phyloP scores from a whole-genome alignment of 2,113 vertebrate species.

The Cynopterus brachyotis region DNA sequence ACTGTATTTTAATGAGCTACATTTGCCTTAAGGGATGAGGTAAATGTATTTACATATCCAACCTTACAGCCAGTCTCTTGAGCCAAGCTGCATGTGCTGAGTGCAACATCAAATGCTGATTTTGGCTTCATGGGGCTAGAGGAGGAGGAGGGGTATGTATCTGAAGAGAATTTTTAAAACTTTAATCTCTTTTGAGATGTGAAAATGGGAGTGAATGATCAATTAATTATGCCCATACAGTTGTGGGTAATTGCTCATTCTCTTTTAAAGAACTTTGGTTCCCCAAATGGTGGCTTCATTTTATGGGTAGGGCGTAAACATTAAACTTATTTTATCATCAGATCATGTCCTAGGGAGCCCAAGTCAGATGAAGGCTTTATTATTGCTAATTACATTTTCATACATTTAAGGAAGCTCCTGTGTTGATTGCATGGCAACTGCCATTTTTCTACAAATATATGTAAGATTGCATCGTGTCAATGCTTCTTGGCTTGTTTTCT shows the following conservation, averaged over 20 bases:
- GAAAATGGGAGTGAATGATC: conserved; percentile 13
- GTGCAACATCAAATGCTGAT: conserved; percentile 2
- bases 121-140: background rate
- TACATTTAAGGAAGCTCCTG: conserved; percentile 55
- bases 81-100: background rate
- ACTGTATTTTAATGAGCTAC: conserved; percentile 46
- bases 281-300: conserved; percentile 34
- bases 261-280: background rate
- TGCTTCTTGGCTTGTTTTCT: background rate
- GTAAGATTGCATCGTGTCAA: conserved; percentile 14
- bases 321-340: conserved; percentile 23
- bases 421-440: background rate
- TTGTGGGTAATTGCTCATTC: conserved; percentile 29
- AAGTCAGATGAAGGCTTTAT: conserved; percentile 49
- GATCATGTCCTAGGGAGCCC: background rate
- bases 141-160: background rate
- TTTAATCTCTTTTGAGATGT: conserved; percentile 36
- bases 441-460: background rate
- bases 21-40: conserved; percentile 32
- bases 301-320: background rate
- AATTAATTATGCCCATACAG: conserved; percentile 1
- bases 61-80: background rate
- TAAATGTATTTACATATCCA: conserved; percentile 36
- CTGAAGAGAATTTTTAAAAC: conserved; percentile 26
- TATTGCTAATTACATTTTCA: conserved; percentile 32